Percentiles rank a stretch among this genome's conserved stretches.
Evolutionary conservation across 2,797 vertebrate genomes (phyloP).

Genomic region (Prunella strophiata): DNA sequence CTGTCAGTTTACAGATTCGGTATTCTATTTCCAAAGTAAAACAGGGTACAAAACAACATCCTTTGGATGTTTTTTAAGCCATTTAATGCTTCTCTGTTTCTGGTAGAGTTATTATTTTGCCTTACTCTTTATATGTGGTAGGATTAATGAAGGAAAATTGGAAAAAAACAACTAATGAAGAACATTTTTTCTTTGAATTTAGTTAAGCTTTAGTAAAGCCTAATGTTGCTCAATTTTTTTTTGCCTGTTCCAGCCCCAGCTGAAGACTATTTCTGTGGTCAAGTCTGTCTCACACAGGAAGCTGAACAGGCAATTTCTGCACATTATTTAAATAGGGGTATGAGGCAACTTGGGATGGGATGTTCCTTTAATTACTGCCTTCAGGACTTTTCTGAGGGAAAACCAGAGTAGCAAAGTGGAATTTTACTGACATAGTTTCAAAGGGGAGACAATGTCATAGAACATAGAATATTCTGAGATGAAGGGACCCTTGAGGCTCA

Average conservation of each 20-base stretch:
- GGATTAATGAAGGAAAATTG: not conserved
- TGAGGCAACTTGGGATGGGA: not conserved
- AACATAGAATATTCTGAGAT: not conserved
- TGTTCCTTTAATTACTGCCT: not conserved
- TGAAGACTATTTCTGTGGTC: not conserved
- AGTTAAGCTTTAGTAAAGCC: not conserved
- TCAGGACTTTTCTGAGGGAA: not conserved
- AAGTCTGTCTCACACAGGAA: not conserved
- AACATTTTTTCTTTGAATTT: not conserved
- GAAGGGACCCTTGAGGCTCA: not conserved
- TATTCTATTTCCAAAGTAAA: constrained; percentile 13
- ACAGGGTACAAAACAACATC: not conserved
- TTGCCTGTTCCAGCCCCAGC: not conserved
- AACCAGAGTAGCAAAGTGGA: not conserved
- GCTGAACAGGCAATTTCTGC: not conserved
- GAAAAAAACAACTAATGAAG: not conserved
- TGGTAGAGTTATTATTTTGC: not conserved
- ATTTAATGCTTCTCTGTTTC: not conserved
- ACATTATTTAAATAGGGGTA: not conserved
- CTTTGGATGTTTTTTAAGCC: not conserved
- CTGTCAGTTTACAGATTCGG: not conserved
- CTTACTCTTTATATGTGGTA: not conserved
- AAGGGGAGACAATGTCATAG: not conserved
- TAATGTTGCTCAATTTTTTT: not conserved
- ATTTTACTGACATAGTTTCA: not conserved